phyloP scores from a whole-genome alignment of 1,140 invertebrate species.

The Ceratina calcarata region DNA sequence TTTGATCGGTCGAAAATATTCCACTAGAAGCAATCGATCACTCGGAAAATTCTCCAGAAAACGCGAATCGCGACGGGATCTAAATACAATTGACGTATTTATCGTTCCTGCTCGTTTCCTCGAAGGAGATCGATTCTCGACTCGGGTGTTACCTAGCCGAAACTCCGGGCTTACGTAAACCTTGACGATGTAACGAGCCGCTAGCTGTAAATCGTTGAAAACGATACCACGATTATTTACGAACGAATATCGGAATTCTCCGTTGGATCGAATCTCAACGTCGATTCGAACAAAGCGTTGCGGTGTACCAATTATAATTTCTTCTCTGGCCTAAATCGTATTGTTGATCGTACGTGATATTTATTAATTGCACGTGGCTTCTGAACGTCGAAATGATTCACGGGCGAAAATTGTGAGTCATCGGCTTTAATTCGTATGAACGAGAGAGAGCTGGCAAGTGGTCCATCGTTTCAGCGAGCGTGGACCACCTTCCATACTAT shows the following conservation, averaged over 20 bases:
- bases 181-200: slow-evolving; percentile 8
- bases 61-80: neutral
- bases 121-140: slow-evolving; percentile 33
- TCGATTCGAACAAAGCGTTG: too few relatives aligned
- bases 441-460: too few relatives aligned
- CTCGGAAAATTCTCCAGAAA: neutral
- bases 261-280: too few relatives aligned
- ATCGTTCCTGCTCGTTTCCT: slow-evolving; percentile 1
- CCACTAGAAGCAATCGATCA: neutral
- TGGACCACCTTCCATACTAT: too few relatives aligned
- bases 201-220: slow-evolving; percentile 34
- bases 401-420: too few relatives aligned
- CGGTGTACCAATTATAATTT: too few relatives aligned
- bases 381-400: too few relatives aligned
- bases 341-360: too few relatives aligned
- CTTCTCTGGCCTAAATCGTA: too few relatives aligned
- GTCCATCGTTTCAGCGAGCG: too few relatives aligned
- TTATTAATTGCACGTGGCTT: too few relatives aligned
- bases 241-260: neutral
- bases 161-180: slow-evolving; percentile 40
- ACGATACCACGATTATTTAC: slow-evolving; percentile 36
- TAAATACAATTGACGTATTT: slow-evolving; percentile 6
- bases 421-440: too few relatives aligned
- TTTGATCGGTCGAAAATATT: neutral
- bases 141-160: neutral